Percentiles rank a stretch among this genome's conserved stretches.
Evolutionary conservation across 2,797 vertebrate genomes (phyloP).

Genomic region (Gastrophryne carolinensis): DNA sequence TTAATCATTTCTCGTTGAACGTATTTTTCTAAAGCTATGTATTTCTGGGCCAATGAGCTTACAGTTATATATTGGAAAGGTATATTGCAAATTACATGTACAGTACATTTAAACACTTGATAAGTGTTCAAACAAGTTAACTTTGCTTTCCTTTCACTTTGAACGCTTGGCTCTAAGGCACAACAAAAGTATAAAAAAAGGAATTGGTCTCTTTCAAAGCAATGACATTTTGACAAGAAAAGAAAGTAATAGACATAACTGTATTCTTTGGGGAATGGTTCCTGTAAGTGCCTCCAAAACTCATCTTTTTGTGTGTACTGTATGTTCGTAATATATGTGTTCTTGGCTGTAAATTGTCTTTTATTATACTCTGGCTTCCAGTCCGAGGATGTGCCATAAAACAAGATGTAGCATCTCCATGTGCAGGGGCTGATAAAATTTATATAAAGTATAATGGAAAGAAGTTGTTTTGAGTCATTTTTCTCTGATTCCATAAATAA

Average conservation of each 20-base stretch:
- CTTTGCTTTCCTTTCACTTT: conserved; percentile 30
- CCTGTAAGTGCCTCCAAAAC: conserved; percentile 80
- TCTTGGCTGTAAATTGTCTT: conserved; percentile 80
- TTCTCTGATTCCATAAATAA: conserved; percentile 81
- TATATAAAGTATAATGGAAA: conserved; percentile 82
- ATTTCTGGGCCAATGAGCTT: too few relatives aligned
- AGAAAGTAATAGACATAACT: conserved; percentile 66
- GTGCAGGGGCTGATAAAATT: conserved; percentile 79
- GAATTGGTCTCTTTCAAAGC: conserved; percentile 66
- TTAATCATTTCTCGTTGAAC: too few relatives aligned
- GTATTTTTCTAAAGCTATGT: too few relatives aligned
- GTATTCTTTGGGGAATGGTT: conserved; percentile 77
- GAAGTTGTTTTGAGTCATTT: conserved; percentile 79
- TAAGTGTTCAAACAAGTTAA: not conserved
- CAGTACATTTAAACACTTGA: not conserved
- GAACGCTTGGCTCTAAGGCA: conserved; percentile 47
- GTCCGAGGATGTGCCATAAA: conserved; percentile 80
- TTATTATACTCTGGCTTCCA: conserved; percentile 79
- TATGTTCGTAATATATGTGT: conserved; percentile 78
- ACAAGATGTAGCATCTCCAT: conserved; percentile 82
- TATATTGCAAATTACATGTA: too few relatives aligned
- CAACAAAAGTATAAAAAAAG: conserved; percentile 61
- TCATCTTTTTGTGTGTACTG: conserved; percentile 73
- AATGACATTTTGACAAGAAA: conserved; percentile 65
- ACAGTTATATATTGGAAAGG: too few relatives aligned